Base-by-base conservation (phyloP, 2,113 vertebrate genomes). In the Mugil cephalus region DNA sequence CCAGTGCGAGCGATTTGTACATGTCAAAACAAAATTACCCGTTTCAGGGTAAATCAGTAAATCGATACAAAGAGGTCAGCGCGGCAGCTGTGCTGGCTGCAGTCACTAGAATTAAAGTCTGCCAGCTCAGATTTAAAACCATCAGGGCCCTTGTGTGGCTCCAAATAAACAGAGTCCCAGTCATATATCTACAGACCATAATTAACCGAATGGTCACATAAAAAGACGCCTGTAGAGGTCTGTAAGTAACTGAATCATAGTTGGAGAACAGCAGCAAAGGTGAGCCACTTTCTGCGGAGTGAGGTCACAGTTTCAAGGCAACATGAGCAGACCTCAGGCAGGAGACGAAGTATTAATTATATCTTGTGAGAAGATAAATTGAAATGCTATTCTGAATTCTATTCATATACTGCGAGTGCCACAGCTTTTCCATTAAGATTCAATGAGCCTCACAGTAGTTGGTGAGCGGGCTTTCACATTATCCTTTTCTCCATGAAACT, bases 1-100 rank as follows among this genome's bases (percentile, higher is more conserved):
- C 43, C 38, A 43, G 48, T 0, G 11, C 53, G 55, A 50, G 50
- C 8, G 15, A 75, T 77, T 68, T 62, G 39, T 36, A 42, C 30
- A 63, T 45, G 59, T 76, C 56, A 54, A 79, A 75, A 71, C 56
- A 64, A 83, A 88, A 88, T 89, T 34, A 83, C 54, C 71, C 13
- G 12, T 82, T 84, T 74, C 36, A 24, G 53, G 69, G 35, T 42
- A 42, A 81, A 79, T 77, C 30, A 46, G 72, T 21, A 39, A 75
- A 84, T 61, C 17, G 53, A 77, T 66, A 58, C 30, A 45, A 63
- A 66, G 56, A 65, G 73, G 75, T 69, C 68, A 64, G 38, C 6
- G 0, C 61, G 38, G 51, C 85, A 83, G 85, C 85, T 85, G 80
- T 63, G 63, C 58, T 39, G 74, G 69, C 77, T 69, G 6, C 77